These are phyloP conservation scores for Acleris sparsana DNA, from an alignment of 2,888 invertebrate species.

Conservation along the genomic window DNA sequence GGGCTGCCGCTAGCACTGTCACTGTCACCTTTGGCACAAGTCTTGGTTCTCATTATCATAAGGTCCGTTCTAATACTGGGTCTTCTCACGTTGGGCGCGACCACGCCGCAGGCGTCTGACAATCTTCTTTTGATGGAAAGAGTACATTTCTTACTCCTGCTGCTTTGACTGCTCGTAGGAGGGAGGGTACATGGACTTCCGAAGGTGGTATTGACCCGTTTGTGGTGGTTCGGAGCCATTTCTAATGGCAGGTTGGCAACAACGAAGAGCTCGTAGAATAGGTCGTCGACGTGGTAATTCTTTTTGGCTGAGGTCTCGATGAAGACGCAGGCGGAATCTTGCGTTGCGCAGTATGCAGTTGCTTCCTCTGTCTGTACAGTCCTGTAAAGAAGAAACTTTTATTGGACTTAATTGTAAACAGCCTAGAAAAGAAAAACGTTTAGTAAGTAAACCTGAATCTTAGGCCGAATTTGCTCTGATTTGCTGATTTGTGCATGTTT, in stretches of 20 bases:
- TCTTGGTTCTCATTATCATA: slow-evolving; percentile 93
- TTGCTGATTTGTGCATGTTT: no score
- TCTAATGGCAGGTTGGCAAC: slow-evolving; percentile 92
- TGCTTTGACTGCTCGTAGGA: slow-evolving; percentile 86
- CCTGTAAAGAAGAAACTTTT: slow-evolving; percentile 66
- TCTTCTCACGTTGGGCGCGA: slow-evolving; percentile 93
- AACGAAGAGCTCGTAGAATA: slow-evolving; percentile 92
- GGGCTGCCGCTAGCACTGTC: slow-evolving; percentile 84
- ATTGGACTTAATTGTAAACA: slow-evolving; percentile 2
- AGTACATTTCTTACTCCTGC: slow-evolving; percentile 88
- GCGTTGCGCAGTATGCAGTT: slow-evolving; percentile 89
- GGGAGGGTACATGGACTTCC: slow-evolving; percentile 90
- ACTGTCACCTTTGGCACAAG: slow-evolving; percentile 88
- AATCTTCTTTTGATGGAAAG: slow-evolving; percentile 91
- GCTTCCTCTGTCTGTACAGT: slow-evolving; percentile 91
- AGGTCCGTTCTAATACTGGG: slow-evolving; percentile 95
- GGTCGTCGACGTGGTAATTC: slow-evolving; percentile 91
- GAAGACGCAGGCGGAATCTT: slow-evolving; percentile 90
- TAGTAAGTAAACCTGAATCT: neutral
- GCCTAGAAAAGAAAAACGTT: neutral
- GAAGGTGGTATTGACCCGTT: slow-evolving; percentile 89
- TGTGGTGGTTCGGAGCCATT: slow-evolving; percentile 95
- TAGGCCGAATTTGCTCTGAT: neutral
- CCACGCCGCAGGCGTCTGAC: slow-evolving; percentile 94
- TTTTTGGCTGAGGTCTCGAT: slow-evolving; percentile 93